Conservation (phyloP, 2,113 vertebrate species). For the Herpailurus yagouaroundi region DNA sequence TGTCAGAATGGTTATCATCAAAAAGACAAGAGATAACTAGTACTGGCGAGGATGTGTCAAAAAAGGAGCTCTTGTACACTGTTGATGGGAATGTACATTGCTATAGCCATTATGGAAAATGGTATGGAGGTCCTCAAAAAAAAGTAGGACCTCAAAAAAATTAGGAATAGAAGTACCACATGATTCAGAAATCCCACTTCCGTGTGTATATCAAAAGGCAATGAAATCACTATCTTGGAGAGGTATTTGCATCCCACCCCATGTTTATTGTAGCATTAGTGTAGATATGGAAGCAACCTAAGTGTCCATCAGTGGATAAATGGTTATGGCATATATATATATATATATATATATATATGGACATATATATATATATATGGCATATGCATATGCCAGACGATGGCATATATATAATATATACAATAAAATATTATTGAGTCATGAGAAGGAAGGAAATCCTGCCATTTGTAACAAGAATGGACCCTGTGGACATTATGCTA, state of each 20-base stretch:
- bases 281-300: not conserved
- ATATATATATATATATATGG: no score
- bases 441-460: not conserved
- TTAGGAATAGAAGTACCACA: not conserved
- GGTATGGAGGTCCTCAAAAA: not conserved
- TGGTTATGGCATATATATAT: not conserved
- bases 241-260: not conserved
- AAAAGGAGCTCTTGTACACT: not conserved
- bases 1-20: not conserved
- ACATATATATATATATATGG: no score
- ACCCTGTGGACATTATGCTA: not conserved
- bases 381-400: no score
- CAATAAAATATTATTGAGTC: not conserved
- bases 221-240: not conserved
- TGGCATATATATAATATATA: not conserved
- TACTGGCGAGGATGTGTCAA: not conserved
- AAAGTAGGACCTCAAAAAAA: not conserved
- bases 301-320: not conserved
- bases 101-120: not conserved
- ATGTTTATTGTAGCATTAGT: not conserved
- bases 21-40: not conserved
- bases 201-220: not conserved
- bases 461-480: not conserved
- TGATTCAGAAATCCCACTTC: not conserved
- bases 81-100: not conserved